These are phyloP conservation scores for Dorcus hopei DNA, from an alignment of 2,888 invertebrate species.

Conservation along the genomic window DNA sequence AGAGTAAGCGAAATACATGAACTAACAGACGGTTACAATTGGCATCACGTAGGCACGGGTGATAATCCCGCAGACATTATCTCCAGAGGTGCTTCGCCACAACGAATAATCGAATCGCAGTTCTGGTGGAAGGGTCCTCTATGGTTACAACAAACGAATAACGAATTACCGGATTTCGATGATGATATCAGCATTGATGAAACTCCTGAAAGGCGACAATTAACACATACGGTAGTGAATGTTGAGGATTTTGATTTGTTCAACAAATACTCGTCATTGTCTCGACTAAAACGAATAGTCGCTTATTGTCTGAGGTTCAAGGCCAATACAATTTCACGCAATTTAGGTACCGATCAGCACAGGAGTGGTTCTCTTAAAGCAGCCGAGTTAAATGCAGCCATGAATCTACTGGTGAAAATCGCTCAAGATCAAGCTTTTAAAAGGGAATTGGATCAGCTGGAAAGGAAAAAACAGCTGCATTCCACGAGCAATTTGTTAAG, in stretches of 20 bases:
- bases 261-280: not conserved
- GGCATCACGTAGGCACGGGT: slow-evolving; percentile 16
- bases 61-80: slow-evolving; percentile 31
- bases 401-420: not conserved
- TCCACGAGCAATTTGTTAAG: not conserved
- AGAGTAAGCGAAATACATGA: too few relatives aligned
- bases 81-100: slow-evolving; percentile 25
- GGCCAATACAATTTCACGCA: too few relatives aligned
- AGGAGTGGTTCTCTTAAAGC: not conserved
- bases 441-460: not conserved
- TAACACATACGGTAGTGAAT: not conserved
- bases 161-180: not conserved
- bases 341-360: not conserved
- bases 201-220: not conserved
- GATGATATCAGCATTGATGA: not conserved
- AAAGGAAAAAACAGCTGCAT: not conserved
- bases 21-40: too few relatives aligned
- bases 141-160: not conserved
- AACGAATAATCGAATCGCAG: too few relatives aligned
- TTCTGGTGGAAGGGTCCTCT: slow-evolving; percentile 24
- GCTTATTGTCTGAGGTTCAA: too few relatives aligned
- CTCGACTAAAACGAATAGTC: not conserved
- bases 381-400: not conserved
- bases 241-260: not conserved
- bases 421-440: not conserved